phyloP scores from a whole-genome alignment of 1,140 invertebrate species.

The Drosophila nigrodunni region DNA sequence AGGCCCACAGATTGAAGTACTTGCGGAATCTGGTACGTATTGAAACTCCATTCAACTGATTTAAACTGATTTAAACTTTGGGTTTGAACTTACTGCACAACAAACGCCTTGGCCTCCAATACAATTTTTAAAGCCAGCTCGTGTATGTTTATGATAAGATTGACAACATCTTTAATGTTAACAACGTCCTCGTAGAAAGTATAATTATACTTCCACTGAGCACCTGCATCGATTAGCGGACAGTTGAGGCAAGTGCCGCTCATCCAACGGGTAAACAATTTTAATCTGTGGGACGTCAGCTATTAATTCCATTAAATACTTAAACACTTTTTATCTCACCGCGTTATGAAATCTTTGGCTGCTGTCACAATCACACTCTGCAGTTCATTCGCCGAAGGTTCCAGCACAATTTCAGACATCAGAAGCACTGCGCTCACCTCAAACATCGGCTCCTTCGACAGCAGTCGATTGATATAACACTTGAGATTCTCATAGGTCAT shows the following conservation, averaged over 20 bases:
- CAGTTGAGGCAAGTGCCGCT: conserved; percentile 91
- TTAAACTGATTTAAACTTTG: neutral
- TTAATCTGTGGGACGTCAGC: conserved; percentile 86
- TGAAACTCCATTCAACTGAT: neutral
- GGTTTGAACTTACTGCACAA: conserved; percentile 57
- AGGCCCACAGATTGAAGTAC: conserved; percentile 90
- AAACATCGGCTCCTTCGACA: conserved; percentile 88
- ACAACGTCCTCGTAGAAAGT: conserved; percentile 92
- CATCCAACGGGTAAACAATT: conserved; percentile 93
- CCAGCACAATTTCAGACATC: conserved; percentile 90
- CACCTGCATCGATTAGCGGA: conserved; percentile 84
- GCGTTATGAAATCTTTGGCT: conserved; percentile 88
- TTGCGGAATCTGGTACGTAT: conserved; percentile 67
- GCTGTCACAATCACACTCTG: conserved; percentile 90
- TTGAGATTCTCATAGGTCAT: conserved; percentile 88
- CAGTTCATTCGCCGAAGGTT: conserved; percentile 90
- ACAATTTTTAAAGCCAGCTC: conserved; percentile 58
- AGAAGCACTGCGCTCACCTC: conserved; percentile 91
- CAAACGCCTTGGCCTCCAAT: conserved; percentile 52
- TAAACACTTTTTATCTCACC: conserved; percentile 68
- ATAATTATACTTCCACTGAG: conserved; percentile 87
- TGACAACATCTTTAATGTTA: conserved; percentile 85
- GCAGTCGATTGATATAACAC: conserved; percentile 88
- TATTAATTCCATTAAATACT: neutral
- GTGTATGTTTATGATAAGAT: conserved; percentile 64